phyloP scores from a whole-genome alignment of 2,888 invertebrate species.

The Geophilus truncorum region DNA sequence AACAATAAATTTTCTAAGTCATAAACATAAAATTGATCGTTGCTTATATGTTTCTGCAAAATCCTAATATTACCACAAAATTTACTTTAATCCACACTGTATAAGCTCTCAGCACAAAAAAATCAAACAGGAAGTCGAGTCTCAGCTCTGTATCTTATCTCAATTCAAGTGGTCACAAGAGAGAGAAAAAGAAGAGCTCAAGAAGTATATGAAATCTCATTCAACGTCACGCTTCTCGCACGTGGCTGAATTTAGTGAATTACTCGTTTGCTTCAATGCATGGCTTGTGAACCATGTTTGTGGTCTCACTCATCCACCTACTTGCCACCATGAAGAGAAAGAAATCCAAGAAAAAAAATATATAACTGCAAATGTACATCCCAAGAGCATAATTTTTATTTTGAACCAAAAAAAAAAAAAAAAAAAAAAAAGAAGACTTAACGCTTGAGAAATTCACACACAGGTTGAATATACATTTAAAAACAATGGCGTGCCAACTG shows the following conservation, averaged over 20 bases:
- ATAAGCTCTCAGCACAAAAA: no score
- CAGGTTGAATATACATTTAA: neutral
- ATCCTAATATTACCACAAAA: no score
- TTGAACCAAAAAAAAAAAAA: no score
- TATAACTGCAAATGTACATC: no score
- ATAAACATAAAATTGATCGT: no score
- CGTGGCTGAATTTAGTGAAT: neutral
- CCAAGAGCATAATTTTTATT: no score
- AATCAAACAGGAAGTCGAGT: neutral
- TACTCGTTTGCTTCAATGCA: neutral
- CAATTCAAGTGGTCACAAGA: neutral
- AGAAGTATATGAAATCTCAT: neutral
- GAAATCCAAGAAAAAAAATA: neutral
- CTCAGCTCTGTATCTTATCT: neutral
- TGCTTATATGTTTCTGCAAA: no score
- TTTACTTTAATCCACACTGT: no score
- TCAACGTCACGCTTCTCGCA: neutral
- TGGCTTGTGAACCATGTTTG: neutral
- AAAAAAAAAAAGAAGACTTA: neutral
- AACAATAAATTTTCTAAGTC: no score
- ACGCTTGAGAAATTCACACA: neutral
- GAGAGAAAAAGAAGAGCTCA: neutral
- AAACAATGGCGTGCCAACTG: neutral
- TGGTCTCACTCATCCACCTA: neutral
- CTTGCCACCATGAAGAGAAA: neutral